These are phyloP conservation scores for Drosophila subsilvestris DNA, from an alignment of 2,888 invertebrate species.

Conservation along the genomic window DNA sequence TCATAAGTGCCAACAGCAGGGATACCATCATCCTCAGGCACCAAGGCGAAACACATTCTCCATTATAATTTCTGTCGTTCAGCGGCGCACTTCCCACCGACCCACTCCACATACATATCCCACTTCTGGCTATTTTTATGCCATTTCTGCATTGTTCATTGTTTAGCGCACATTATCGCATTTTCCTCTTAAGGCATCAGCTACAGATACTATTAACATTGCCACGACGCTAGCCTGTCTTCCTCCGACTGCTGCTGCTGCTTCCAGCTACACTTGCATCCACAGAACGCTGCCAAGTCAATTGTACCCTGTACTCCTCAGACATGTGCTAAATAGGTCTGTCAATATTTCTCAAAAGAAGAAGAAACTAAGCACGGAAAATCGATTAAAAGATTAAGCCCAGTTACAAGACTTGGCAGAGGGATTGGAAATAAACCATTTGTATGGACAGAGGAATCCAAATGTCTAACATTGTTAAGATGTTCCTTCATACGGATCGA, in stretches of 20 bases:
- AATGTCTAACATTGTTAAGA: neutral
- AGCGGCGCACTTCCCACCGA: conserved; percentile 5
- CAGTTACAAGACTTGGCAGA: neutral
- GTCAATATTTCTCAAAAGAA: neutral
- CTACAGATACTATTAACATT: conserved; percentile 60
- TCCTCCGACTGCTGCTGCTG: neutral
- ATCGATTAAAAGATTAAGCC: neutral
- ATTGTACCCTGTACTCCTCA: neutral
- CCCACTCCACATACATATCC: conserved; percentile 39
- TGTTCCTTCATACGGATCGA: neutral
- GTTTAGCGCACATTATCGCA: conserved; percentile 76
- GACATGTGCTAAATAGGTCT: neutral
- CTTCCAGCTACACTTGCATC: neutral
- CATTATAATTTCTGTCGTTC: conserved; percentile 45
- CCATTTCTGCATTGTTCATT: conserved; percentile 63
- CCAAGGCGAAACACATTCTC: conserved; percentile 47
- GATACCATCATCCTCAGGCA: conserved; percentile 32
- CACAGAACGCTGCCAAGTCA: neutral
- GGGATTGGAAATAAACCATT: neutral
- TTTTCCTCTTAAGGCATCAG: conserved; percentile 77
- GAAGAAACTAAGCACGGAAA: neutral
- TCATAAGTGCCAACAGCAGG: conserved; percentile 41
- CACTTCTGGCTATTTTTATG: conserved; percentile 69
- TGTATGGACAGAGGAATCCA: no score
- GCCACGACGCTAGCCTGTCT: conserved; percentile 39